phyloP scores from a whole-genome alignment of 1,140 invertebrate species.

The Megathymus violae region DNA sequence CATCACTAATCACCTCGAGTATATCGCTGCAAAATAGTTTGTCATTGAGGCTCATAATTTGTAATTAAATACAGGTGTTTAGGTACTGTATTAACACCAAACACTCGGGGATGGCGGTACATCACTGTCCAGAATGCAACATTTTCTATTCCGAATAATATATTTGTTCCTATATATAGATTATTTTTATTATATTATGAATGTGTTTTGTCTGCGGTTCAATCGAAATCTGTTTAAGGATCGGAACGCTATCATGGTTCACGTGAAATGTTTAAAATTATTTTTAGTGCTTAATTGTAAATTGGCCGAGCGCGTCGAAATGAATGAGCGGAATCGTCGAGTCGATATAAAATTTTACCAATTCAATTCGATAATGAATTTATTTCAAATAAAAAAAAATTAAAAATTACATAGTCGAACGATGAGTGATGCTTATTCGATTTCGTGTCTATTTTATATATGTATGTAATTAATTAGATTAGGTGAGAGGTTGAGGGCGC shows the following conservation, averaged over 20 bases:
- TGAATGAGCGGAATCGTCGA: conserved; percentile 15
- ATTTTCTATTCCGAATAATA: conserved; percentile 42
- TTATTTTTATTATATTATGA: conserved; percentile 50
- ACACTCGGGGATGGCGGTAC: too few relatives aligned
- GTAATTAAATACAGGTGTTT: too few relatives aligned
- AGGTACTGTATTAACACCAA: too few relatives aligned
- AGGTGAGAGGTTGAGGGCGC: conserved; percentile 13
- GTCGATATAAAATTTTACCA: background rate
- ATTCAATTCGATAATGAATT: too few relatives aligned
- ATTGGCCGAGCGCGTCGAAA: conserved; percentile 36
- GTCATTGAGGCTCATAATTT: conserved; percentile 4
- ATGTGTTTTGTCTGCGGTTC: conserved; percentile 44
- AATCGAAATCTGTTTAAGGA: conserved; percentile 48
- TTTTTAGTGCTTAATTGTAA: conserved; percentile 44
- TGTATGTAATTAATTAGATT: conserved; percentile 40
- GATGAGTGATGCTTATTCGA: conserved; percentile 2
- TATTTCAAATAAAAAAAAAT: too few relatives aligned
- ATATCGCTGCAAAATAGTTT: conserved; percentile 3
- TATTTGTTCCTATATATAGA: conserved; percentile 59
- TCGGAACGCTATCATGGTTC: conserved; percentile 30
- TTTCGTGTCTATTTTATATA: conserved; percentile 29
- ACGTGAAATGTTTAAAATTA: conserved; percentile 45
- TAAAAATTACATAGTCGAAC: too few relatives aligned
- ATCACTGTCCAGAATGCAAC: conserved; percentile 7
- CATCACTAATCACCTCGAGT: too few relatives aligned